These are phyloP conservation scores for Tinea trinotella DNA, from an alignment of 2,888 invertebrate species.

Conservation along the genomic window DNA sequence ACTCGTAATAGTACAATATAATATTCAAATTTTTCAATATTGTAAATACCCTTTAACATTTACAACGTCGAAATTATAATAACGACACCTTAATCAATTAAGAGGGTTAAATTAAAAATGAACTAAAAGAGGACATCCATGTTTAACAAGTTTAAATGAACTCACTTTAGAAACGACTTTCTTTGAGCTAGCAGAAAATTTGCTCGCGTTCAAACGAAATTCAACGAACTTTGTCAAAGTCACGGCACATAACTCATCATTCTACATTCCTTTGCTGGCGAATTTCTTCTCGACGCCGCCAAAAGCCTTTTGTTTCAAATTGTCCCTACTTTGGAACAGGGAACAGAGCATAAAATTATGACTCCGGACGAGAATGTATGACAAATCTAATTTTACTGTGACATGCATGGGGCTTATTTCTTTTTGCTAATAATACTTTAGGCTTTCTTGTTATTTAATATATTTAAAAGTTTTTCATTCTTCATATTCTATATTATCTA, in stretches of 20 bases:
- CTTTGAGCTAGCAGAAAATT: conserved; percentile 26
- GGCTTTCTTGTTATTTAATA: no score
- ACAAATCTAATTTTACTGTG: conserved; percentile 2
- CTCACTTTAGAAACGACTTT: not conserved
- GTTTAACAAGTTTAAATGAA: conserved; percentile 16
- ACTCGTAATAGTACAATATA: no score
- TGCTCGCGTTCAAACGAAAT: conserved; percentile 29
- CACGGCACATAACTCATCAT: conserved; percentile 42
- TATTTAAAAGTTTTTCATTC: no score
- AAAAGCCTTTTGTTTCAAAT: conserved; percentile 19
- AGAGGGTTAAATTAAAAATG: not conserved
- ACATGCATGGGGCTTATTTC: no score
- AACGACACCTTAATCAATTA: not conserved
- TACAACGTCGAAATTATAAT: not conserved
- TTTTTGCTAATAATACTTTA: no score
- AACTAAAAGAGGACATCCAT: conserved; percentile 1
- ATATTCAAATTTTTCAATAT: no score
- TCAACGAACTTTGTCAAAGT: conserved; percentile 41
- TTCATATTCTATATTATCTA: no score
- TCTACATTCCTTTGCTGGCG: conserved; percentile 30
- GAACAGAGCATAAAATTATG: conserved; percentile 14
- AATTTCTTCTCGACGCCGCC: conserved; percentile 15
- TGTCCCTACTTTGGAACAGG: conserved; percentile 15
- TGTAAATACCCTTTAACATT: no score
- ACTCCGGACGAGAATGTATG: conserved; percentile 3